A percentile compares a stretch with the other conserved stretches of the same genome.
Evolutionary conservation across 2,113 vertebrate genomes (phyloP).

Genomic region (Prunella himalayana): DNA sequence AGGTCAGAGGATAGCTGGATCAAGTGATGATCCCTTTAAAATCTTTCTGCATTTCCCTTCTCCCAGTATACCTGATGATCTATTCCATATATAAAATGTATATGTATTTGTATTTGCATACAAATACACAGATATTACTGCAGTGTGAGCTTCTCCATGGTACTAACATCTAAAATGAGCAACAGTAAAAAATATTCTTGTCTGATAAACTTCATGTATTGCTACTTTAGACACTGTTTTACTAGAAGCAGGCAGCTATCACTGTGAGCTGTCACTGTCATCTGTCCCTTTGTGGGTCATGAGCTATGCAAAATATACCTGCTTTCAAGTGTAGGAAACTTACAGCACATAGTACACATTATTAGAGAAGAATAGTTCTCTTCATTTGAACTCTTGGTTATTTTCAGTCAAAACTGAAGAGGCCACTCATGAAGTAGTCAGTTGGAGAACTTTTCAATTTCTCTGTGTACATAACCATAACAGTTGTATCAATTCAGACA

Average conservation of each 20-base stretch:
- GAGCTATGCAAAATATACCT: neutral
- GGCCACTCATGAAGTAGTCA: neutral
- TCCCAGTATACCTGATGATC: neutral
- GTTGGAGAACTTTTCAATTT: neutral
- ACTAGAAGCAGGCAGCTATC: neutral
- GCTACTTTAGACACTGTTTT: neutral
- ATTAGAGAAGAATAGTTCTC: neutral
- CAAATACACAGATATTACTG: neutral
- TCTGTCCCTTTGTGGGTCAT: neutral
- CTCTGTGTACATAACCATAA: neutral
- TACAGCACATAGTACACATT: neutral
- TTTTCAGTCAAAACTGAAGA: neutral
- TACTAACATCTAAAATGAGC: neutral
- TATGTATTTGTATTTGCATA: neutral
- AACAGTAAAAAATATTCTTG: neutral
- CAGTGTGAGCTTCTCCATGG: neutral
- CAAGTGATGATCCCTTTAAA: neutral
- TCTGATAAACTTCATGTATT: neutral
- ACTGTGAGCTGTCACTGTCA: neutral
- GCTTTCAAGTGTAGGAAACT: neutral
- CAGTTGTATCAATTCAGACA: neutral
- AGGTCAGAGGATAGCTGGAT: neutral
- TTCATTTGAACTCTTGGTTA: neutral
- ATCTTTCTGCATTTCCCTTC: neutral
- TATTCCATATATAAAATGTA: neutral